Evolutionary conservation across 2,888 invertebrate genomes (phyloP).

Genomic region (Timema cristinae): DNA sequence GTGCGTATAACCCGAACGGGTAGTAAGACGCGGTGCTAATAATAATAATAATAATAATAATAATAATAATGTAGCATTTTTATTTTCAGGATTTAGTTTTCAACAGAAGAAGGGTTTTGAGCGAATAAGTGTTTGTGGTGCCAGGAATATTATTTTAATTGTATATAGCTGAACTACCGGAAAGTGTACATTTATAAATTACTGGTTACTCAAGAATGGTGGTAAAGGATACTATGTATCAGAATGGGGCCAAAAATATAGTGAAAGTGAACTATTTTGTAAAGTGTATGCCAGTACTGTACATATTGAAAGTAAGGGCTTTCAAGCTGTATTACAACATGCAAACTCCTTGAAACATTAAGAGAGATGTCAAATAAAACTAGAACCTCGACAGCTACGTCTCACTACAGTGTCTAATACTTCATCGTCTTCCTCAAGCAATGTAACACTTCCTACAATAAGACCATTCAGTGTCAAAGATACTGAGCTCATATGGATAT

Average conservation of each 20-base stretch:
- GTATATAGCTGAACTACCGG: neutral
- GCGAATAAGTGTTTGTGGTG: too few species aligned
- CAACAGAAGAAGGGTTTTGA: too few species aligned
- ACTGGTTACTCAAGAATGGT: conserved; percentile 8
- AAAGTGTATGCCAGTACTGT: conserved; percentile 5
- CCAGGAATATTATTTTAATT: too few species aligned
- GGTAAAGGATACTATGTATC: neutral
- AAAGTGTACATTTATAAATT: neutral
- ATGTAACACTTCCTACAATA: too few species aligned
- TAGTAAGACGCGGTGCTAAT: too few species aligned
- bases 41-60: too few species aligned
- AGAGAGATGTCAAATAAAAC: neutral
- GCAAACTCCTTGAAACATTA: conserved; percentile 9
- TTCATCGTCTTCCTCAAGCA: neutral
- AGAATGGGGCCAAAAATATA: conserved; percentile 6
- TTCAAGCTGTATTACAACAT: conserved; percentile 8
- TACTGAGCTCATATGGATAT: conserved; percentile 3
- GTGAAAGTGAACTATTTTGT: conserved; percentile 7
- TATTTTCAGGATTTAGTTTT: too few species aligned
- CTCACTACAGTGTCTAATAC: neutral
- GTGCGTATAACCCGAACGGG: too few species aligned
- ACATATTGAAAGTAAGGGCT: conserved; percentile 8
- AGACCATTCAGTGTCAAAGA: neutral
- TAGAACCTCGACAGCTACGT: conserved; percentile 11
- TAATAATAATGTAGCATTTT: too few species aligned